Evolutionary conservation across 2,113 vertebrate species (phyloP), one percentile per base, ranked within the genome.

Genomic region (Petroica traversi): DNA sequence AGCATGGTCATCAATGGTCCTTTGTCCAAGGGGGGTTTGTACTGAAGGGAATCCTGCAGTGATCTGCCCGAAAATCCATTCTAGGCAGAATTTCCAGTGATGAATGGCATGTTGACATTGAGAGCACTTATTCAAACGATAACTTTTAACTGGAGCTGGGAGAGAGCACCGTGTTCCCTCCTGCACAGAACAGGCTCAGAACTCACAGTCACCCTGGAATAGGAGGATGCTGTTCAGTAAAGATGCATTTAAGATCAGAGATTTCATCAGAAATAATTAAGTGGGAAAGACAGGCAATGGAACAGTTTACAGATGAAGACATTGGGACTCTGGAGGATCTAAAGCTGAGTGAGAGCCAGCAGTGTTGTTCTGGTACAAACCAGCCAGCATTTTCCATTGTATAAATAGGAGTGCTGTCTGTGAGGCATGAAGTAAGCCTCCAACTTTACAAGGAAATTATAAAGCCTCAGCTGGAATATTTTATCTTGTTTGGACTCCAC

Each of bases 401-500:
- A 52, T 90, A 92, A 95, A 92, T 73, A 81, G 78, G 48, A 93
- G 48, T 54, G 67, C 61, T 93, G 67, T 84, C 68, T 82, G 85
- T 48, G 67, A 93, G 85, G 66, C 58, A 85, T 93, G 82, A 88
- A 92, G 71, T 93, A 79, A 94, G 46, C 63, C 51, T 94, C 46
- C 62, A 89, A 33, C 75, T 94, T 92, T 85, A 90, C 85, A 88
- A 76, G 88, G 85, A 94, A 95, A 88, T 88, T 78, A 66, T 75
- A 80, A 96, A 76, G 49, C 46, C 82, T 95, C 78, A 90, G 45
- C 81, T 96, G 94, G 92, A 95, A 96, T 95, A 85, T 96, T 96
- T 94, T 90, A 54, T 93, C 82, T 79, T 92, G 41, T 90, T 89
- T 92, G 95, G 75, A 66, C 66, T 79, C 75, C 12, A 34, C 29